Percentiles rank a stretch among this genome's conserved stretches.
phyloP scores from a whole-genome alignment of 2,888 invertebrate genomes.

The Tachystola acroxantha region DNA sequence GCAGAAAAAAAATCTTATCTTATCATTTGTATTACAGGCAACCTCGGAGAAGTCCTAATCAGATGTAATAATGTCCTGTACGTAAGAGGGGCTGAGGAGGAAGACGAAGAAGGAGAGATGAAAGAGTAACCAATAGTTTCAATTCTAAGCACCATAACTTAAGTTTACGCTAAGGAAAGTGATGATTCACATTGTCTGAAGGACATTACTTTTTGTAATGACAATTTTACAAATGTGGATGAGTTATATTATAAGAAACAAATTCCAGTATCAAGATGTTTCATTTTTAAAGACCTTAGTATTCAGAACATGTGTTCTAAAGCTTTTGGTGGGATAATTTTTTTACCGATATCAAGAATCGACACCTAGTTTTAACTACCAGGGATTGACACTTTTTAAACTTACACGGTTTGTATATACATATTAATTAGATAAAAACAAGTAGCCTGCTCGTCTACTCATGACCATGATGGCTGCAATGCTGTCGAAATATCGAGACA shows the following conservation, averaged over 20 bases:
- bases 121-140: constrained; percentile 79
- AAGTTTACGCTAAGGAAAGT: constrained; percentile 6
- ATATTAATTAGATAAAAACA: too few relatives aligned
- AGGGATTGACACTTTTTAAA: too few relatives aligned
- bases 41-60: constrained; percentile 97
- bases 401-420: too few relatives aligned
- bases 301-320: too few relatives aligned
- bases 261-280: neutral
- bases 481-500: too few relatives aligned
- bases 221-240: neutral
- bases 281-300: neutral
- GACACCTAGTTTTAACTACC: too few relatives aligned
- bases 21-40: constrained; percentile 81
- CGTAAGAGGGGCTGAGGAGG: constrained; percentile 96
- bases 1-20: too few relatives aligned
- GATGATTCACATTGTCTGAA: neutral
- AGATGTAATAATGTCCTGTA: constrained; percentile 98
- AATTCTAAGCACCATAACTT: constrained; percentile 15
- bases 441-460: too few relatives aligned
- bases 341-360: too few relatives aligned
- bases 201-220: neutral
- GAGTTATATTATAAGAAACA: constrained; percentile 1
- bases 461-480: too few relatives aligned
- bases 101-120: constrained; percentile 98
- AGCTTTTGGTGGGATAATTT: too few relatives aligned